Conservation (phyloP, 1,140 invertebrate species). For the Thereuonema tuberculata region DNA sequence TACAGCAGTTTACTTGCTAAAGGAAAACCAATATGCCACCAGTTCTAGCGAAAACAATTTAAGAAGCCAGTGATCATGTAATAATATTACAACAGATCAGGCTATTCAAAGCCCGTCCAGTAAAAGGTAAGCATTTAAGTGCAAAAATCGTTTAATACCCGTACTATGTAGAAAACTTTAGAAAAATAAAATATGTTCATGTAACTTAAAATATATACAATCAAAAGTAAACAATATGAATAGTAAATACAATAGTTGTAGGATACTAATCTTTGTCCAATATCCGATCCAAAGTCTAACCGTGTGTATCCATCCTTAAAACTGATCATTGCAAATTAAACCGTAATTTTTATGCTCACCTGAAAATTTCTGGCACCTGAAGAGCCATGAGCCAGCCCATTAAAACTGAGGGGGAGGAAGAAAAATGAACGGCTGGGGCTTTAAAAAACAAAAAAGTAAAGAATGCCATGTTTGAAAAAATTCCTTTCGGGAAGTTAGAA, state of each 20-base stretch:
- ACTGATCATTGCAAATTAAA: not conserved
- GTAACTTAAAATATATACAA: conserved; percentile 6
- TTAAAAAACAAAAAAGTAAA: too few relatives aligned
- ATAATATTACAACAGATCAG: too few relatives aligned
- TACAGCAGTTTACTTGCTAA: too few relatives aligned
- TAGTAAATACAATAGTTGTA: not conserved
- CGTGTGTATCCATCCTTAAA: not conserved
- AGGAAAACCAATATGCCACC: too few relatives aligned
- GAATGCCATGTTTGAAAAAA: not conserved
- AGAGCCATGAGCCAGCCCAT: too few relatives aligned
- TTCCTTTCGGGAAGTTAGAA: conserved; percentile 5
- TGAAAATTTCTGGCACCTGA: conserved; percentile 4
- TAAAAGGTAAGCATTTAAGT: too few relatives aligned
- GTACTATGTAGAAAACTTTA: not conserved
- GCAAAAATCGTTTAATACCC: not conserved
- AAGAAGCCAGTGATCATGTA: too few relatives aligned
- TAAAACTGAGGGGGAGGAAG: too few relatives aligned
- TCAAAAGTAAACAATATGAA: not conserved
- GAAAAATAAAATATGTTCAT: not conserved
- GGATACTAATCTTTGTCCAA: too few relatives aligned
- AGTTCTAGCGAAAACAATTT: too few relatives aligned
- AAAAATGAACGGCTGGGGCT: too few relatives aligned
- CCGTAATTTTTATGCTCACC: not conserved
- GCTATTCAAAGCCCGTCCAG: too few relatives aligned
- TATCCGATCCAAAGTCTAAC: not conserved